These are phyloP conservation scores for Pachyseris speciosa DNA, from an alignment of 64 coral and sea anemone genomes.

Conservation along the genomic window DNA sequence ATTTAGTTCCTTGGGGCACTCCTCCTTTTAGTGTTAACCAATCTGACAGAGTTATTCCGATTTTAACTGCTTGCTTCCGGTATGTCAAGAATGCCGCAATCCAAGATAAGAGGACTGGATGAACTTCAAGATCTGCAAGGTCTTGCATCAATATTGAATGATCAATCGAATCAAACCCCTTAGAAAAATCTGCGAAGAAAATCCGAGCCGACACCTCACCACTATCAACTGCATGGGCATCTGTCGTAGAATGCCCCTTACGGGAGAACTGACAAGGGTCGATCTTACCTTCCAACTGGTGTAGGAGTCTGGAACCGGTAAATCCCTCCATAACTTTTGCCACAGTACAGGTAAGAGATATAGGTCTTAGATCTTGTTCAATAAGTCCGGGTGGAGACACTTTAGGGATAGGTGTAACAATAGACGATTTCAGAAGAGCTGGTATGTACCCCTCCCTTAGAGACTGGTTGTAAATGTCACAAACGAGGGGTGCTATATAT, in stretches of 20 bases:
- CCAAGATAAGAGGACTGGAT: no score
- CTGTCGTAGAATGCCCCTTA: slow-evolving; percentile 4
- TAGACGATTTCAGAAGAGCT: slow-evolving; percentile 36
- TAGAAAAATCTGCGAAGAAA: no score
- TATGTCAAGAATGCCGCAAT: no score
- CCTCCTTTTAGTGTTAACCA: no score
- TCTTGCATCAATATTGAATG: no score
- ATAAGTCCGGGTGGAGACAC: slow-evolving; percentile 6
- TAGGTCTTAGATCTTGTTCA: slow-evolving; percentile 50
- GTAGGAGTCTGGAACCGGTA: slow-evolving; percentile 2
- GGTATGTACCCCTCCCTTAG: slow-evolving; percentile 62
- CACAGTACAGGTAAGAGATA: slow-evolving; percentile 28
- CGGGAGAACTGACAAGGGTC: slow-evolving; percentile 21
- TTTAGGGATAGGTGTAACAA: slow-evolving; percentile 47
- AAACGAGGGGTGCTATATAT: slow-evolving; percentile 39
- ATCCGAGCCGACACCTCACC: no score
- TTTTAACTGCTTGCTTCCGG: no score
- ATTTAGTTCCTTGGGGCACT: no score
- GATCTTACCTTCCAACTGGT: background rate
- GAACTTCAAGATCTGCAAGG: no score
- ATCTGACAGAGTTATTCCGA: no score
- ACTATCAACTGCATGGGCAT: no score
- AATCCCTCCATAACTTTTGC: slow-evolving; percentile 42
- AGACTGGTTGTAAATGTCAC: slow-evolving; percentile 74
- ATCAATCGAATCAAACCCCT: no score